Base-by-base conservation (phyloP, 2,113 vertebrate species). In the Equus quagga region DNA sequence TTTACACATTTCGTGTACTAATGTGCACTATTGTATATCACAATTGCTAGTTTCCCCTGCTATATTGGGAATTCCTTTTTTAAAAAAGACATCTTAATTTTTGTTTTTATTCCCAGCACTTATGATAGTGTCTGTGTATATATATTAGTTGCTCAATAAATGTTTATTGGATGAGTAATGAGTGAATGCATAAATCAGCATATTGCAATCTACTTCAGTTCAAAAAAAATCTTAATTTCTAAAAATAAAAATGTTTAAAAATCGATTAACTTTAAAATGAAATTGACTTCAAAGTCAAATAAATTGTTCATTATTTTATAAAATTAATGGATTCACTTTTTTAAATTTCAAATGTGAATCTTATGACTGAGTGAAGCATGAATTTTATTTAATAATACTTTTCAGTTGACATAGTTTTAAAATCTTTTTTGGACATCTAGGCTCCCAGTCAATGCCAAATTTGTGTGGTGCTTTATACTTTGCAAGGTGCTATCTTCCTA, bases 381-480 rank as follows among this genome's bases (percentile, higher is more conserved):
- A 65, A 81, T 85, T 94, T 87, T 88, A 73, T 36, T 67, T 79
- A 94, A 51, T 72, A 81, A 80, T 62, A 54, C 28, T 65, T 87
- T 88, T 92, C 24, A 58, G 15, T 70, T 83, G 26, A 91, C 24
- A 70, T 60, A 9, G 13, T 31, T 94, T 83, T 70, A 62, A 83
- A 95, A 91, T 91, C 14, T 7, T 83, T 79, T 15, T 69, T 79
- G 21, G 28, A 58, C 26, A 80, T 41, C 7, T 56, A 92, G 36
- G 8, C 12, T 88, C 8, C 33, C 36, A 46, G 2, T 84, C 13
- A 60, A 33, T 17, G 26, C 28, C 33, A 89, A 84, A 51, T 67
- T 49, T 89, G 49, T 54, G 49, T 69, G 23, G 6, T 69, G 8
- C 18, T 85, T 95, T 93, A 49, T 64, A 88, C 33, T 76, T 36